Evolutionary conservation across 2,113 vertebrate species (phyloP).

Genomic region (Chitala chitala): DNA sequence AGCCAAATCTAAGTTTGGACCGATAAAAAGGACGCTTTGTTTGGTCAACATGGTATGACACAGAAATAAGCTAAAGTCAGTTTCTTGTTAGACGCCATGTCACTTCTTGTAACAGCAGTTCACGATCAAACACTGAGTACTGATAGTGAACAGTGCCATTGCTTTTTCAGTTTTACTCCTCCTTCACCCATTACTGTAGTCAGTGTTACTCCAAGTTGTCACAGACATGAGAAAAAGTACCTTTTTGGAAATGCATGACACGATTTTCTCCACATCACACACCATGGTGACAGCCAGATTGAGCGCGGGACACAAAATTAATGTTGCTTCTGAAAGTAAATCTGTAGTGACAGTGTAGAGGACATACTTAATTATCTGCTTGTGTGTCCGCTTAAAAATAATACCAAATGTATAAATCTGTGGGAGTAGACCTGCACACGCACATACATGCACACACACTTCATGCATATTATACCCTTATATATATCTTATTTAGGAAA

Average conservation of each 20-base stretch:
- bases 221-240: conserved; percentile 11
- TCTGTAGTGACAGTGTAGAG: background rate
- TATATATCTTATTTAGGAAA: background rate
- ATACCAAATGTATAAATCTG: background rate
- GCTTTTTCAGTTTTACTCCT: conserved; percentile 47
- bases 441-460: no score
- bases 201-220: background rate
- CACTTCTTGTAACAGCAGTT: conserved; percentile 60
- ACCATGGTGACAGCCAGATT: background rate
- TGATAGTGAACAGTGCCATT: conserved; percentile 30
- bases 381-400: background rate
- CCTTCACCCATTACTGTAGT: conserved; percentile 18
- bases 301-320: background rate
- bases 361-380: background rate
- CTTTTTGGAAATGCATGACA: background rate
- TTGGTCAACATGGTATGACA: conserved; percentile 52
- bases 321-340: background rate
- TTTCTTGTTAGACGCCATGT: conserved; percentile 54
- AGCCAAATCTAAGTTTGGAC: background rate
- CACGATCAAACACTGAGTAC: conserved; percentile 39
- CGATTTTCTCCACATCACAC: background rate
- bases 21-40: conserved; percentile 27
- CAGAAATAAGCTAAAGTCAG: conserved; percentile 38
- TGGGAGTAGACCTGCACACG: no score
- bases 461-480: no score